Base-by-base conservation (phyloP, 2,113 vertebrate species). In the Coptodon rendalli region DNA sequence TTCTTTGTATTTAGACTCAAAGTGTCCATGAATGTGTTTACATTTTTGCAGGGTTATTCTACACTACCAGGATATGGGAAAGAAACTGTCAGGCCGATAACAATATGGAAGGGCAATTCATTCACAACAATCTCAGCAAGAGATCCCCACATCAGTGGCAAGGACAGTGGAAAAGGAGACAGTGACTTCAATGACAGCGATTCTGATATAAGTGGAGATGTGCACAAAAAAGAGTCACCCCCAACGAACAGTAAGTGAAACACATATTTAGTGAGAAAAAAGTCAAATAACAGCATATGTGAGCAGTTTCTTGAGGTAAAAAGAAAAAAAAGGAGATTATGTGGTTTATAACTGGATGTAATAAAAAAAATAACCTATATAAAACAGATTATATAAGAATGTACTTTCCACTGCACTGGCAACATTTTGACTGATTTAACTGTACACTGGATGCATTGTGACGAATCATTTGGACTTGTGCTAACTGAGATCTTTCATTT, bases 111-210 rank as follows among this genome's bases (percentile, higher is more conserved):
- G 86, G 98, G 98, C 4, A 98, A 98, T 73, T 98, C 98, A 0
- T 99, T 98, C 93, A 98, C 98, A 27, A 98, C 98, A 7, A 98
- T 99, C 87, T 97, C 98, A 0, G 97, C 97, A 6, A 95, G 98
- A 81, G 98, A 99, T 82, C 98, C 97, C 1, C 98, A 99, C 89
- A 98, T 99, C 96, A 99, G 98, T 1, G 98, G 98, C 54, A 99
- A 99, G 95, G 98, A 99, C 95, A 99, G 98, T 1, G 98, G 98
- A 9, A 99, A 99, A 94, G 98, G 98, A 0, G 98, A 99, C 96
- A 99, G 98, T 4, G 98, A 99, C 95, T 98, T 99, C 93, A 99
- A 99, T 0, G 98, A 99, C 97, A 99, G 98, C 0, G 98, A 99
- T 61, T 99, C 98, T 0, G 98, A 99, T 94, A 97, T 99, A 91